Base-by-base conservation (phyloP, 2,113 vertebrate species). In the Hydropotes inermis region DNA sequence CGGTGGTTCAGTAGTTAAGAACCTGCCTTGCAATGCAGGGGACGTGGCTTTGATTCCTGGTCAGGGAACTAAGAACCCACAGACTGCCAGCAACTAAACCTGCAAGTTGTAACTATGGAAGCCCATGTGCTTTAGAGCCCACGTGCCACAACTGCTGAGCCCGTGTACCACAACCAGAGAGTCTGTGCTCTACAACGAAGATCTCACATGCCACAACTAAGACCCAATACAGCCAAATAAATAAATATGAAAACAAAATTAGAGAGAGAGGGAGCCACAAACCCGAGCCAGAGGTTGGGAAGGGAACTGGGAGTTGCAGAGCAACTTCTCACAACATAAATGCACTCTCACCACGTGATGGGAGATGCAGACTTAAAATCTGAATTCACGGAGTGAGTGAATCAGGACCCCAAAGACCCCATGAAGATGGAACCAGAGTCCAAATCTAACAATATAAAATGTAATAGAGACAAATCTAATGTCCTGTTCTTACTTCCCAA, bases 401-500 rank as follows among this genome's bases (percentile, higher is more conserved):
- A 58, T 23, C n/a, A 2, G 50, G 36, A 76, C 30, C 47, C 89
- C 54, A 8, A 28, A 74, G 43, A 39, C 21, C 47, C 36, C 16
- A 8, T 36, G 58, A 55, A 11, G 43, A 52, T 28, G 27, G 64
- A 87, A 21, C 52, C 90, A 78, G 0, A 57, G 30, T 7, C 50
- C 60, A 55, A 45, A 91, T 14, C 30, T 36, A 57, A 54, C 19
- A 33, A 15, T 12, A 61, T 6, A 79, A 61, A 89, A 89, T 12
- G 54, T 28, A 79, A 78, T 25, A 67, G 36, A 85, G 60, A 89
- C 45, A 74, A 82, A 93, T 50, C 39, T 83, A n/a, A 91, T 83
- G 67, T 47, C 6, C 23, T 30, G 27, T 33, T 50, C 47, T 82
- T 76, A 50, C 11, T 83, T 91, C 52, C 58, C 36, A 64, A 15